These are phyloP conservation scores for Plebejus melissa DNA, from an alignment of 2,888 invertebrate species.

Conservation along the genomic window DNA sequence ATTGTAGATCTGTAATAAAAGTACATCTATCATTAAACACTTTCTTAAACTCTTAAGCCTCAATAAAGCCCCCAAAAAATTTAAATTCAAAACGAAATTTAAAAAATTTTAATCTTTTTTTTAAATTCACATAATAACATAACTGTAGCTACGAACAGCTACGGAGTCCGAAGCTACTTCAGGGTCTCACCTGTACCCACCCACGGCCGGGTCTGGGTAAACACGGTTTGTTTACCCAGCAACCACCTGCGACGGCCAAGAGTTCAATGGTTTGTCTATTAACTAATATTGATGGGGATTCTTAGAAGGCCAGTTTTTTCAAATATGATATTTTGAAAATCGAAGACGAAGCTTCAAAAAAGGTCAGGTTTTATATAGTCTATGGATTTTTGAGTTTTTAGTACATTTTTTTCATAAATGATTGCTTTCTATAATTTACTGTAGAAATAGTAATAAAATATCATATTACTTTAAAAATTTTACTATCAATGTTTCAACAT, in stretches of 20 bases:
- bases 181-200: conserved; percentile 38
- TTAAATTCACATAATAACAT: not conserved
- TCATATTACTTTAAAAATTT: too few species aligned
- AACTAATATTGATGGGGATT: conserved; percentile 11
- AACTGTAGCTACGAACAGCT: not conserved
- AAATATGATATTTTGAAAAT: not conserved
- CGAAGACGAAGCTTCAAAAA: not conserved
- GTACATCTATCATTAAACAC: too few species aligned
- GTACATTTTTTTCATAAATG: too few species aligned
- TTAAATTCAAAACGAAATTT: not conserved
- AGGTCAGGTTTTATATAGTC: not conserved
- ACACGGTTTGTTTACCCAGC: conserved; percentile 48
- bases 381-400: too few species aligned
- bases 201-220: conserved; percentile 46
- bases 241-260: conserved; percentile 51
- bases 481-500: too few species aligned
- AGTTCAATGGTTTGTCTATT: conserved; percentile 8
- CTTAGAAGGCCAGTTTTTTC: not conserved
- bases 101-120: not conserved
- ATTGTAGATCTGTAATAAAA: too few species aligned
- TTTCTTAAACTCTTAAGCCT: not conserved
- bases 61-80: not conserved
- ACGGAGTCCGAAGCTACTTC: not conserved
- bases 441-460: too few species aligned
- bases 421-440: too few species aligned